Percentiles rank a stretch among this genome's conserved stretches.
phyloP scores from a whole-genome alignment of 2,888 invertebrate species.

The Chrysolina oricalcia region DNA sequence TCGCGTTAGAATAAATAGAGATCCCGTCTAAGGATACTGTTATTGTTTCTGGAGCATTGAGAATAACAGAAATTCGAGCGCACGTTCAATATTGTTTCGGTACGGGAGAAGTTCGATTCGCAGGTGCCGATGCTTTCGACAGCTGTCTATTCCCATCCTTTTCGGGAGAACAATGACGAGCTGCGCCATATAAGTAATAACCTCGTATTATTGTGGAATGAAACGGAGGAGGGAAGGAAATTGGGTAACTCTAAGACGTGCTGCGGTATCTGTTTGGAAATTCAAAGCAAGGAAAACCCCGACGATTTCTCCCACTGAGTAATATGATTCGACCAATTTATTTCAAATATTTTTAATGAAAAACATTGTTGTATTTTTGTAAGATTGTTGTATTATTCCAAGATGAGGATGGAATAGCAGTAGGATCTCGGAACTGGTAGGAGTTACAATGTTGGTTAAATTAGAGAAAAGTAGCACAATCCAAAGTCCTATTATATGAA shows the following conservation, averaged over 20 bases:
- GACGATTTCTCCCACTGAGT: no score
- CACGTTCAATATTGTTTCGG: background rate
- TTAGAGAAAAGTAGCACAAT: no score
- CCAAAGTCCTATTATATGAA: no score
- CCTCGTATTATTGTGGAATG: background rate
- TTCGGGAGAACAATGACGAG: background rate
- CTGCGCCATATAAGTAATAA: conserved; percentile 5
- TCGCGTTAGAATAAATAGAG: background rate
- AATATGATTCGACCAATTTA: no score
- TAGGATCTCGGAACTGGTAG: no score
- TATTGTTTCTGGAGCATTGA: conserved; percentile 6
- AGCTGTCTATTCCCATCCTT: conserved; percentile 10
- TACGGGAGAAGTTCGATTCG: background rate
- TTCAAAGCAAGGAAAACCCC: background rate
- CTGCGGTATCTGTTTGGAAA: background rate
- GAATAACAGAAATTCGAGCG: conserved; percentile 14
- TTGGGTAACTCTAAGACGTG: background rate
- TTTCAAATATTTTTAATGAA: no score
- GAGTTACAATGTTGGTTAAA: no score
- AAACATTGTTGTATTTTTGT: no score
- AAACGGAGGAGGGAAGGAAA: background rate
- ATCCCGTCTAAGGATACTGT: background rate
- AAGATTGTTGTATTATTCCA: no score
- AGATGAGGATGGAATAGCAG: no score
- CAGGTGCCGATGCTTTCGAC: background rate